Evolutionary conservation across 2,888 invertebrate genomes (phyloP).

Genomic region (Trichogramma evanescens): DNA sequence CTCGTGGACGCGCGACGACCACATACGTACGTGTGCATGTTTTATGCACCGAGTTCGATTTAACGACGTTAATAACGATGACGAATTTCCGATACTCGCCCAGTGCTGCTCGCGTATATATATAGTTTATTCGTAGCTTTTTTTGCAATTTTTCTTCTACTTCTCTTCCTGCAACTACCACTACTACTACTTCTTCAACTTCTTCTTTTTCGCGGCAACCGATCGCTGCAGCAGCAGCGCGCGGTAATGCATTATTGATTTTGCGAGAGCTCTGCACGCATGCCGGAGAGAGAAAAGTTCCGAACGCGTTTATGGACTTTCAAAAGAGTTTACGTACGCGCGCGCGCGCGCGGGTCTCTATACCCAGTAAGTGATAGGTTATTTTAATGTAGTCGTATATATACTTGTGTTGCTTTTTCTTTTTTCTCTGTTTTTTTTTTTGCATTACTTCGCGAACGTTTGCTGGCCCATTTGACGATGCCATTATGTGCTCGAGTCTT

Average conservation of each 20-base stretch:
- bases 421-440: background rate
- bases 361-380: background rate
- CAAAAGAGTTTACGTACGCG: background rate
- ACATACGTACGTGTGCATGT: background rate
- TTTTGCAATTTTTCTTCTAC: background rate
- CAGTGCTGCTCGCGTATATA: background rate
- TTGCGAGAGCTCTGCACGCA: background rate
- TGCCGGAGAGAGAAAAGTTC: background rate
- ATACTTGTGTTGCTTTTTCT: background rate
- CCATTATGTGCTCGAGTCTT: background rate
- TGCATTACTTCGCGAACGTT: too few relatives aligned
- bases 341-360: too few relatives aligned
- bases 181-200: background rate
- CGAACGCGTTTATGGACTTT: constrained; percentile 3
- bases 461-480: too few relatives aligned
- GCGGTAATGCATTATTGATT: constrained; percentile 14
- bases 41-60: background rate
- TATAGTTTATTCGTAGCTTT: background rate
- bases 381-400: too few relatives aligned
- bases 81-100: too few relatives aligned
- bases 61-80: too few relatives aligned
- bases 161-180: background rate
- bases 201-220: background rate
- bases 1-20: too few relatives aligned
- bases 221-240: background rate